phyloP scores from a whole-genome alignment of 2,113 vertebrate species.

The Actenoides lindsayi region DNA sequence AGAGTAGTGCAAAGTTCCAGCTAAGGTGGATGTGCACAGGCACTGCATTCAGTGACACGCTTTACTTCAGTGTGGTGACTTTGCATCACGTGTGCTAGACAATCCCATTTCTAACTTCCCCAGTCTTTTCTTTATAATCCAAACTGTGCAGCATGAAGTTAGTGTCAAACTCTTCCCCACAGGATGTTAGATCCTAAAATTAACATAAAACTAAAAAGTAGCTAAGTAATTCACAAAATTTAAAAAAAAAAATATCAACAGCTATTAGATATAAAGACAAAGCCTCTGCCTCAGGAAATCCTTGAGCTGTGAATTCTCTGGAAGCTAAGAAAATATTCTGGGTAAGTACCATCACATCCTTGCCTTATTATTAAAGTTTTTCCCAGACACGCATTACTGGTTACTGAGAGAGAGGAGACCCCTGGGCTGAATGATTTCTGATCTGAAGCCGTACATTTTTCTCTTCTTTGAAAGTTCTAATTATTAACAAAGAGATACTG shows the following conservation, averaged over 20 bases:
- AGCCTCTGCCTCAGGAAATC: background rate
- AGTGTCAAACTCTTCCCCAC: background rate
- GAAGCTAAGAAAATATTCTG: background rate
- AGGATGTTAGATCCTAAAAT: background rate
- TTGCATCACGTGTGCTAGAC: fast-evolving
- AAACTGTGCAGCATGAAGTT: background rate
- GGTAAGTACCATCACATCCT: background rate
- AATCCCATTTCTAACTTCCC: background rate
- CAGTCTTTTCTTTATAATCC: background rate
- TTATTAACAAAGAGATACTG: background rate
- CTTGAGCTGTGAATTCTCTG: background rate
- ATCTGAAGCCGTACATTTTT: background rate
- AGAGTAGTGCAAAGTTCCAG: background rate
- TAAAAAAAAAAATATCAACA: background rate
- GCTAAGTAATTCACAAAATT: background rate
- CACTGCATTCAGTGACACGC: background rate
- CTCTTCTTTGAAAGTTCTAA: background rate
- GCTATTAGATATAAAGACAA: background rate
- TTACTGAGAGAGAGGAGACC: background rate
- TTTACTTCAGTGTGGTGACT: fast-evolving
- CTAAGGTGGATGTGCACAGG: background rate
- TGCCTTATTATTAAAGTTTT: background rate
- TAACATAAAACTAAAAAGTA: background rate
- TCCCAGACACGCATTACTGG: background rate
- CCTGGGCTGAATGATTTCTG: background rate